Base-by-base conservation (phyloP, 2,888 invertebrate species). In the Octonoba sinensis region DNA sequence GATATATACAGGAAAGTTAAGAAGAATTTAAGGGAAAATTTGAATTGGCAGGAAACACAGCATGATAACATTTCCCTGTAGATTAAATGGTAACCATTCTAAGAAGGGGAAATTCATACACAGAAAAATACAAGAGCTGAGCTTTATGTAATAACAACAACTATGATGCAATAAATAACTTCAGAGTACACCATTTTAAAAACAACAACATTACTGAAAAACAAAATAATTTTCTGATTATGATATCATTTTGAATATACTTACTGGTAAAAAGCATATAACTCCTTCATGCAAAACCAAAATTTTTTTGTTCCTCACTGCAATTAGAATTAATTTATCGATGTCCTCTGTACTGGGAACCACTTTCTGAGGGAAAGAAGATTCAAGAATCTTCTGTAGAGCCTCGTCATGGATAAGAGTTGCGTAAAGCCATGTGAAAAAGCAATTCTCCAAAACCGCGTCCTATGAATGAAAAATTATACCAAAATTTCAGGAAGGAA, bases 251-350 rank as follows among this genome's bases (percentile, higher is more conserved):
- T n/a, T n/a, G n/a, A 24, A 15, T 62, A 56, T 20, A 67, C 81
- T 76, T 64, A 82, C 82, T n/a, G 82, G 72, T 15, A 82, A 49
- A 56, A 77, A 82, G 15, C 76, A 51, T 6, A 59, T 57, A n/a
- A 76, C 66, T n/a, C 72, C 82, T 59, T 76, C 54, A 67, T 72
- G 72, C 20, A 82, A 22, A 1, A 65, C 59, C 22, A 82, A 62
- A 15, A 82, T 76, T n/a, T 76, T 82, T n/a, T 47, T 24, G 4
- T 76, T 59, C 22, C 49, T 49, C 2, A 82, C 24, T 20, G 76
- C 72, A 16, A 76, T 20, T 4, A 72, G 15, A 47, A 82, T 69
- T 15, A 82, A 56, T 47, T 66, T 77, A 46, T 82, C 76, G 2
- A 82, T 16, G n/a, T 82, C 82, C 47, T 76, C 76, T 8, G 69